A percentile compares a stretch with the other conserved stretches of the same genome.
These are phyloP conservation scores for Piliocolobus tephrosceles DNA, from an alignment of 2,113 vertebrate species.

Conservation along the genomic window DNA sequence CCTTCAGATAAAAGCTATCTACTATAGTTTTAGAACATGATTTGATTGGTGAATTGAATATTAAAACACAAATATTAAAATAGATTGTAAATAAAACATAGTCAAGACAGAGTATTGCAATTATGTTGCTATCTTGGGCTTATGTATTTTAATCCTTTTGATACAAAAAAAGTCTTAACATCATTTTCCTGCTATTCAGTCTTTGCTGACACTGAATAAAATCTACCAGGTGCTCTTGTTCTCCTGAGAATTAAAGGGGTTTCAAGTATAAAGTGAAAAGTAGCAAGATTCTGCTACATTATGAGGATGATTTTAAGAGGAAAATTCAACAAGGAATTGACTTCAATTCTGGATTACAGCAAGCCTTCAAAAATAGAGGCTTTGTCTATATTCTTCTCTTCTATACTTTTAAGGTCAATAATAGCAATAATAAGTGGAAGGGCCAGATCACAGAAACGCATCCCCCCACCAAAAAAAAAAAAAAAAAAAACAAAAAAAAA, in stretches of 20 bases:
- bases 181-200: conserved; percentile 40
- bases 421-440: conserved; percentile 56
- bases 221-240: conserved; percentile 51
- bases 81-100: conserved; percentile 16
- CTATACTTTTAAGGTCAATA: conserved; percentile 53
- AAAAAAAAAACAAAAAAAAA: neutral
- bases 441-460: conserved; percentile 39
- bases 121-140: neutral
- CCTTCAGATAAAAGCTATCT: conserved; percentile 7
- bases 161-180: neutral
- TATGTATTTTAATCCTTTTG: conserved; percentile 48
- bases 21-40: neutral
- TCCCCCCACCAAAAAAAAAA: neutral
- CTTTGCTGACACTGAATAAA: conserved; percentile 52
- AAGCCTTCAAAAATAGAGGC: conserved; percentile 7
- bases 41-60: conserved; percentile 38
- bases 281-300: conserved; percentile 54
- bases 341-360: neutral
- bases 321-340: conserved; percentile 20
- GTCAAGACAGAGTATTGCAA: conserved; percentile 35
- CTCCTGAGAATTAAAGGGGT: conserved; percentile 40
- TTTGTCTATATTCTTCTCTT: conserved; percentile 9
- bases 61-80: conserved; percentile 46
- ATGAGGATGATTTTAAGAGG: conserved; percentile 22
- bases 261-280: conserved; percentile 65